phyloP scores from a whole-genome alignment of 2,888 invertebrate species.

The Melanargia galathea region DNA sequence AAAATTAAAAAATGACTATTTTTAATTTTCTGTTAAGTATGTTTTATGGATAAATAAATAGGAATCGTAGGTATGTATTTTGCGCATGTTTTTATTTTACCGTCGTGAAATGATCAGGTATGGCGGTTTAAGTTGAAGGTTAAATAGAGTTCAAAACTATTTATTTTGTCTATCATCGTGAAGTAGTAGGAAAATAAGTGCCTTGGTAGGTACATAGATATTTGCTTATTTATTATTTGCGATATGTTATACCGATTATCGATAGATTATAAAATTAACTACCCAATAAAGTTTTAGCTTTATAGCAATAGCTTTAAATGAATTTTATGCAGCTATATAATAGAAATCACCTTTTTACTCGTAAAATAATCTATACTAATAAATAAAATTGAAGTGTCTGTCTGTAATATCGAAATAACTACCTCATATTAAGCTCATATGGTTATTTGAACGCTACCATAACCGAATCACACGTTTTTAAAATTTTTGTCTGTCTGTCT shows the following conservation, averaged over 20 bases:
- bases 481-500: no score
- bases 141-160: slow-evolving; percentile 14
- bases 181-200: not conserved
- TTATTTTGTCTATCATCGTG: slow-evolving; percentile 13
- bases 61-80: not conserved
- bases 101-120: not conserved
- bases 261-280: not conserved
- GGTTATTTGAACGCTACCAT: no score
- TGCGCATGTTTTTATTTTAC: not conserved
- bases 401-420: no score
- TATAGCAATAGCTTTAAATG: no score
- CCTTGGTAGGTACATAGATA: not conserved
- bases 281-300: not conserved
- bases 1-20: not conserved
- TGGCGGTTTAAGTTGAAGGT: slow-evolving; percentile 1
- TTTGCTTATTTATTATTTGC: not conserved
- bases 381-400: no score
- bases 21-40: not conserved
- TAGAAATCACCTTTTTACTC: no score
- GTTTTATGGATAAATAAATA: no score
- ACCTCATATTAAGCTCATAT: no score
- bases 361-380: no score
- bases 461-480: no score
- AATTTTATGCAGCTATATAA: no score
- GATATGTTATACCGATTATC: not conserved